Evolutionary conservation across 2,888 invertebrate genomes (phyloP).

Genomic region (Ypsolopha scabrella): DNA sequence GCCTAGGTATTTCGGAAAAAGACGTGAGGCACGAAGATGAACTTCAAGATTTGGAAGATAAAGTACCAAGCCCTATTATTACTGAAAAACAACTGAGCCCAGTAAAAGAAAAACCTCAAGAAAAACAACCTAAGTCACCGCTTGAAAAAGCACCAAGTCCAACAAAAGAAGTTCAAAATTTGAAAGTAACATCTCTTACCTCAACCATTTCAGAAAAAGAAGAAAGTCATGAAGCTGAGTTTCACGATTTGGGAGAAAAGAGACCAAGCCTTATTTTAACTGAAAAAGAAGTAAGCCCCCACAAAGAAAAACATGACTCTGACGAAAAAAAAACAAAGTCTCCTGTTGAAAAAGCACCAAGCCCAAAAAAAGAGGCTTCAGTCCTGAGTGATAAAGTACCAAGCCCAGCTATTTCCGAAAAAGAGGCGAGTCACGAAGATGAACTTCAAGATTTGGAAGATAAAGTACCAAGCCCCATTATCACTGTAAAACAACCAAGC

Average conservation of each 20-base stretch:
- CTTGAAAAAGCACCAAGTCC: conserved; percentile 3
- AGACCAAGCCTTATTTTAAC: not conserved
- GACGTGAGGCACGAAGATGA: not conserved
- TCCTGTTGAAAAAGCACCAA: no score
- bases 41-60: not conserved
- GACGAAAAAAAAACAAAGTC: no score
- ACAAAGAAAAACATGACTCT: no score
- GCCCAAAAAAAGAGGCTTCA: no score
- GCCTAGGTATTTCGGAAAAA: not conserved
- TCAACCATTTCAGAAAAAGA: not conserved
- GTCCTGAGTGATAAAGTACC: not conserved
- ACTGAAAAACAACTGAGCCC: conserved; percentile 11
- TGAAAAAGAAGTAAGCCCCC: not conserved
- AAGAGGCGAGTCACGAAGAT: not conserved
- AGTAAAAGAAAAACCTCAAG: no score
- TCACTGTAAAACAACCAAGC: conserved; percentile 5
- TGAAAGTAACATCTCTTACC: no score
- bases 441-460: not conserved
- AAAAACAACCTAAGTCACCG: no score
- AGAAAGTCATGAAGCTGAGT: no score
- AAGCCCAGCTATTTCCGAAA: not conserved
- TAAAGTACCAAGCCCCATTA: conserved; percentile 5
- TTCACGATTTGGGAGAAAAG: not conserved
- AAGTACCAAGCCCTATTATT: conserved; percentile 3
- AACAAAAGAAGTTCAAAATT: not conserved